Conservation (phyloP, 2,797 vertebrate genomes). For the Sebastiscus tertius region DNA sequence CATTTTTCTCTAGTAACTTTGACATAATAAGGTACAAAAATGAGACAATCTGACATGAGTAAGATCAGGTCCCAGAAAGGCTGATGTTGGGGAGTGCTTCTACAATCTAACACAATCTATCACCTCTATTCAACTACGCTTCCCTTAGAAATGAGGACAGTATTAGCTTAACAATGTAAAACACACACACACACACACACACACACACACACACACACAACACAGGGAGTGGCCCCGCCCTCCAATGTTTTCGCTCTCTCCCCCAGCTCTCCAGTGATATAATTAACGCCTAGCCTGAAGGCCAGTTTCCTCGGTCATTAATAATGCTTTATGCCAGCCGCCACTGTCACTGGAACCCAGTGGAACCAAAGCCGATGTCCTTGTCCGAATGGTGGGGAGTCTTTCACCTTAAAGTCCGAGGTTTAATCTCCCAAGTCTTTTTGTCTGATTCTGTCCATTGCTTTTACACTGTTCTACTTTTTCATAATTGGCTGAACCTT, state of each 20-base stretch:
- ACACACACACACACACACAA: conserved; percentile 43
- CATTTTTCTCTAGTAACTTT: neutral
- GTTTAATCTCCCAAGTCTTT: conserved; percentile 59
- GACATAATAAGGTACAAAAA: neutral
- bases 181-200: conserved; percentile 45
- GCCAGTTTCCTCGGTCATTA: conserved; percentile 84
- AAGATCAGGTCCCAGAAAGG: conserved; percentile 25
- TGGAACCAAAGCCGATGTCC: conserved; percentile 77
- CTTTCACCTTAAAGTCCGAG: conserved; percentile 66
- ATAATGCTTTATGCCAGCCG: conserved; percentile 82
- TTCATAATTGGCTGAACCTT: conserved; percentile 33
- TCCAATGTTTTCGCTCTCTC: conserved; percentile 57
- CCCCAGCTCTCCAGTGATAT: conserved; percentile 79
- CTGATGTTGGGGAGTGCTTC: conserved; percentile 48
- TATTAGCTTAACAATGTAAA: conserved; percentile 73
- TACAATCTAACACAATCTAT: conserved; percentile 52
- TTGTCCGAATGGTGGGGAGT: conserved; percentile 73
- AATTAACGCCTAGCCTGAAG: conserved; percentile 85
- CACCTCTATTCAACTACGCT: conserved; percentile 45
- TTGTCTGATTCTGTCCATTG: conserved; percentile 43
- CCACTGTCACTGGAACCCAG: conserved; percentile 79
- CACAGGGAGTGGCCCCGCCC: conserved; percentile 61
- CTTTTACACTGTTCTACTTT: conserved; percentile 43
- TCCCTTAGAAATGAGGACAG: conserved; percentile 69
- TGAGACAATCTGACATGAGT: conserved; percentile 26